A percentile compares a stretch with the other conserved stretches of the same genome.
phyloP scores from a whole-genome alignment of 2,797 vertebrate genomes.

The Hyperoplus lanceolatus region DNA sequence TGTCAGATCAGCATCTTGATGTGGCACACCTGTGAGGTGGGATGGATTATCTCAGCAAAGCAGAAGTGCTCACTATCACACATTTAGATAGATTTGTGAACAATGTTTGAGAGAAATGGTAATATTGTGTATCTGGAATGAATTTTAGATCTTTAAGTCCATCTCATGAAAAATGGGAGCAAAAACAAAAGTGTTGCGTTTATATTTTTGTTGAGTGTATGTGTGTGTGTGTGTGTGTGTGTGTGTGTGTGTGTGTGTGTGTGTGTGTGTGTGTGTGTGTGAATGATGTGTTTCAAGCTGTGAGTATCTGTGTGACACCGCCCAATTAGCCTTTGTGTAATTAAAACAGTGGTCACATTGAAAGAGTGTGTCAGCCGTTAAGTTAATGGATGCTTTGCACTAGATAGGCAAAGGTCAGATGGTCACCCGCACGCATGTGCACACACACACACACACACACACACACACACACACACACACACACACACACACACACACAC shows the following conservation, averaged over 20 bases:
- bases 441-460: not conserved
- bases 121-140: too few relatives aligned
- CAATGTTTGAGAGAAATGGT: too few relatives aligned
- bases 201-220: too few relatives aligned
- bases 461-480: not conserved
- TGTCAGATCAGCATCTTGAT: too few relatives aligned
- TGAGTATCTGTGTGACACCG: constrained; percentile 29
- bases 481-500: not conserved
- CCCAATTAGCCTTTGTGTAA: constrained; percentile 51
- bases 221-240: not conserved
- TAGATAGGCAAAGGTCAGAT: constrained; percentile 67
- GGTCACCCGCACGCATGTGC: constrained; percentile 12
- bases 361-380: constrained; percentile 48
- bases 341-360: constrained; percentile 53
- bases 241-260: not conserved
- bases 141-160: too few relatives aligned
- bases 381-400: constrained; percentile 69
- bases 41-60: too few relatives aligned
- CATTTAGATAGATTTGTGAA: too few relatives aligned
- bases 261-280: not conserved
- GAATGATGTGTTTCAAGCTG: not conserved
- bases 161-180: too few relatives aligned
- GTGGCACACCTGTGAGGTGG: too few relatives aligned
- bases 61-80: too few relatives aligned
- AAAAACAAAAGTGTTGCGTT: too few relatives aligned